Percentiles rank a stretch among this genome's conserved stretches.
phyloP scores from a whole-genome alignment of 2,113 vertebrate genomes.

The Neopipo cinnamomea region DNA sequence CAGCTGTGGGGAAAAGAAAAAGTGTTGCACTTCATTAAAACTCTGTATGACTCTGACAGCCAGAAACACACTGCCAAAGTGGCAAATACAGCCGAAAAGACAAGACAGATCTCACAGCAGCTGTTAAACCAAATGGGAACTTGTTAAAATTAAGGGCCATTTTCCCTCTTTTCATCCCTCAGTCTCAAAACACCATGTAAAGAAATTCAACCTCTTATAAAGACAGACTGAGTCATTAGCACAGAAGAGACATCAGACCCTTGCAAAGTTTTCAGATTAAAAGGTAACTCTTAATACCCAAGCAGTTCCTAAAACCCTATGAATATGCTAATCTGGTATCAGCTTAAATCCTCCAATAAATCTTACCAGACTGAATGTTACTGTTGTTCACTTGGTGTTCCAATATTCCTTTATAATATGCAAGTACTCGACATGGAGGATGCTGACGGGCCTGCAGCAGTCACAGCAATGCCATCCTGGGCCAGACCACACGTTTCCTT shows the following conservation, averaged over 20 bases:
- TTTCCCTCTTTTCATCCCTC: conserved; percentile 26
- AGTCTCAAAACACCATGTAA: conserved; percentile 1
- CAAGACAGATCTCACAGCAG: conserved; percentile 27
- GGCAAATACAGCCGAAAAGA: conserved; percentile 8
- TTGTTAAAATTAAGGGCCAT: conserved; percentile 30
- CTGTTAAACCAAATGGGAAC: conserved; percentile 47
- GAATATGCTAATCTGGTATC: conserved; percentile 1
- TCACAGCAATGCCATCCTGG: neutral
- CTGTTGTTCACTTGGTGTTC: neutral
- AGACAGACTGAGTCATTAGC: neutral
- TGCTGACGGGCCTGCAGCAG: neutral
- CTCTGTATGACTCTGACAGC: conserved; percentile 32
- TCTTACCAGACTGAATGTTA: neutral
- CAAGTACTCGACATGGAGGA: neutral
- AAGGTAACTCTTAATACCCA: neutral
- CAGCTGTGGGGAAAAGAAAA: conserved; percentile 33
- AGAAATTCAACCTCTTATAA: conserved; percentile 7
- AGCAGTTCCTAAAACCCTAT: neutral
- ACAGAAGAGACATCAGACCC: neutral
- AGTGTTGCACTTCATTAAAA: conserved; percentile 33
- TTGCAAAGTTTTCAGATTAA: conserved; percentile 25
- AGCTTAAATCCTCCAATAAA: neutral
- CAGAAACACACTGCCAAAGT: neutral
- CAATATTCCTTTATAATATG: neutral
- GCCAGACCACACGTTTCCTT: rapidly evolving